Percentiles rank a stretch among this genome's conserved stretches.
These are phyloP conservation scores for Sebastes jordani DNA, from an alignment of 2,797 vertebrate species.

Conservation along the genomic window DNA sequence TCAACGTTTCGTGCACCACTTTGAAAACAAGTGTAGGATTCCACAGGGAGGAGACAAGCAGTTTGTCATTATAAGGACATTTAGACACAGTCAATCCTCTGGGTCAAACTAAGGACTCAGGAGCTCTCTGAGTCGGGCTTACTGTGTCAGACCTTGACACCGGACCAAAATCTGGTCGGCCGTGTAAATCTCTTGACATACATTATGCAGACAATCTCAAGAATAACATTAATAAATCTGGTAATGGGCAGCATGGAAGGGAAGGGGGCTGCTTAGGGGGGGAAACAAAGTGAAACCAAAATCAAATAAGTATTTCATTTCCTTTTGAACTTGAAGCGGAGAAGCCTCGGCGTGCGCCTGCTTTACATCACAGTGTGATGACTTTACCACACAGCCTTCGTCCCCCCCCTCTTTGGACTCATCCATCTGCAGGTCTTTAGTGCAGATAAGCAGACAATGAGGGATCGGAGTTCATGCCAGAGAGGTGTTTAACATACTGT, in stretches of 20 bases:
- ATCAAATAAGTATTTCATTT: constrained; percentile 76
- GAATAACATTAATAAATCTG: constrained; percentile 77
- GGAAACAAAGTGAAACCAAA: constrained; percentile 49
- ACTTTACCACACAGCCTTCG: constrained; percentile 72
- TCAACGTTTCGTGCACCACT: background rate
- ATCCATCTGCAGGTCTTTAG: constrained; percentile 65
- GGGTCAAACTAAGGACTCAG: constrained; percentile 60
- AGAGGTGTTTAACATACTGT: constrained; percentile 53
- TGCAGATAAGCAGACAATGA: constrained; percentile 70
- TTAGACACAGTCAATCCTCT: constrained; percentile 44
- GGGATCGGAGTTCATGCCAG: constrained; percentile 60
- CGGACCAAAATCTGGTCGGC: constrained; percentile 45
- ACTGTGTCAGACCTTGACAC: constrained; percentile 55
- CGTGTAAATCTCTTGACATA: constrained; percentile 68
- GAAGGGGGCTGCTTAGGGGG: constrained; percentile 25
- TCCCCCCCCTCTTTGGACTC: constrained; percentile 40
- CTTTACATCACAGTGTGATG: constrained; percentile 74
- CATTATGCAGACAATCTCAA: constrained; percentile 65
- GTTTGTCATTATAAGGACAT: constrained; percentile 50
- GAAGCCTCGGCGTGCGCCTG: constrained; percentile 49
- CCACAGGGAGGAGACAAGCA: constrained; percentile 25
- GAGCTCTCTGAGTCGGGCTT: constrained; percentile 42
- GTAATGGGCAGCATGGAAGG: constrained; percentile 43
- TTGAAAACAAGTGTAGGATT: constrained; percentile 42
- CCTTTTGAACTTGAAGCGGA: constrained; percentile 63